Percentiles rank a stretch among this genome's conserved stretches.
Evolutionary conservation across 2,888 invertebrate genomes (phyloP).

Genomic region (Aphelenchoides bicaudatus): DNA sequence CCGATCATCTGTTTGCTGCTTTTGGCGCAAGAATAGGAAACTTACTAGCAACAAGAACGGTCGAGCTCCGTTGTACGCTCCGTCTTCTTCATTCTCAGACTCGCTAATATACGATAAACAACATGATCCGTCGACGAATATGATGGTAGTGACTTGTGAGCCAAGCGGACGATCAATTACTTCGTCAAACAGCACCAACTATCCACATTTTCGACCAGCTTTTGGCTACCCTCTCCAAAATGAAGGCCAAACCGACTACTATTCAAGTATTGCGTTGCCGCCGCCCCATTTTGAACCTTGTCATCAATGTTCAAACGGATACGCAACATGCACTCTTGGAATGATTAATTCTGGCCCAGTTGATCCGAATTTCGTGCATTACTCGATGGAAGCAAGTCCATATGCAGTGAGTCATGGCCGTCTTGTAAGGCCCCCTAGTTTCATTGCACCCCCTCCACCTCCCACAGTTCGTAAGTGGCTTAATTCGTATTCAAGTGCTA

Average conservation of each 20-base stretch:
- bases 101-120: conserved; percentile 19
- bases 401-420: conserved; percentile 7
- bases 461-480: no score
- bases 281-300: neutral
- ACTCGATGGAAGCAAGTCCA: neutral
- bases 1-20: neutral
- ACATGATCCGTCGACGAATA: conserved; percentile 11
- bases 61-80: conserved; percentile 8
- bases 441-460: conserved; percentile 8
- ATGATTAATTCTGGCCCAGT: no score
- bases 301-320: no score
- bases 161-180: no score
- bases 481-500: no score
- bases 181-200: neutral
- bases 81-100: conserved; percentile 13
- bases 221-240: neutral
- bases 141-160: conserved; percentile 14
- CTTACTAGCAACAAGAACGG: neutral
- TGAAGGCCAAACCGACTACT: conserved; percentile 4
- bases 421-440: neutral
- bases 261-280: neutral
- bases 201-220: neutral
- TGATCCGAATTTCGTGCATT: conserved; percentile 7
- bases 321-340: conserved; percentile 1
- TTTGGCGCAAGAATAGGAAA: neutral